phyloP scores from a whole-genome alignment of 1,140 invertebrate species.

The Gerris buenoi region DNA sequence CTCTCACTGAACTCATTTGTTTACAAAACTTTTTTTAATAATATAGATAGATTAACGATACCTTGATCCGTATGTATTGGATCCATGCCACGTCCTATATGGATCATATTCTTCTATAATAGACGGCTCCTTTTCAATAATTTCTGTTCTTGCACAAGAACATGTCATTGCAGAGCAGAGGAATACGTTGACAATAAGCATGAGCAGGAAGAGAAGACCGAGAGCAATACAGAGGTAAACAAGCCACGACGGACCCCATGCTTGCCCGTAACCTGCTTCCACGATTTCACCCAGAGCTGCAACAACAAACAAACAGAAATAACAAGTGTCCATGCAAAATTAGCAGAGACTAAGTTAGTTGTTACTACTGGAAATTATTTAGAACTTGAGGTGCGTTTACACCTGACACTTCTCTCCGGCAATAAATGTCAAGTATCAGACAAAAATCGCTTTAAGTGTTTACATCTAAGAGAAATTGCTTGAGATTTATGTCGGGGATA shows the following conservation, averaged over 20 bases:
- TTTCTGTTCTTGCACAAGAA: constrained; percentile 76
- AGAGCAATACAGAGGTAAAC: constrained; percentile 78
- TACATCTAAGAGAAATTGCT: no score
- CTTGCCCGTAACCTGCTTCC: constrained; percentile 42
- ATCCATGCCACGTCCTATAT: constrained; percentile 84
- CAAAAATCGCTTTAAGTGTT: no score
- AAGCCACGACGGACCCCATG: constrained; percentile 54
- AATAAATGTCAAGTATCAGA: no score
- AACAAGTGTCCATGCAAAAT: no score
- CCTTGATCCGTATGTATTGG: constrained; percentile 67
- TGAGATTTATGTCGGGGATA: no score
- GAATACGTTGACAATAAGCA: constrained; percentile 90
- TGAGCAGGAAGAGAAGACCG: constrained; percentile 78
- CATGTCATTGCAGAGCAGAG: constrained; percentile 88
- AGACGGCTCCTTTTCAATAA: constrained; percentile 85
- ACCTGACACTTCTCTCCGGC: no score
- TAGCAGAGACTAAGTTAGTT: no score
- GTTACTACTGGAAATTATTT: no score
- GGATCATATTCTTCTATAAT: constrained; percentile 91
- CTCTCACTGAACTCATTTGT: no score
- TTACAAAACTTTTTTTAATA: no score
- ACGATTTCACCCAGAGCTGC: constrained; percentile 31
- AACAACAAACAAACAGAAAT: not conserved
- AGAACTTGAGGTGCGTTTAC: no score
- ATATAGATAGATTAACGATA: no score